These are phyloP conservation scores for Epistrophe eligans DNA, from an alignment of 2,888 invertebrate species.

Conservation along the genomic window DNA sequence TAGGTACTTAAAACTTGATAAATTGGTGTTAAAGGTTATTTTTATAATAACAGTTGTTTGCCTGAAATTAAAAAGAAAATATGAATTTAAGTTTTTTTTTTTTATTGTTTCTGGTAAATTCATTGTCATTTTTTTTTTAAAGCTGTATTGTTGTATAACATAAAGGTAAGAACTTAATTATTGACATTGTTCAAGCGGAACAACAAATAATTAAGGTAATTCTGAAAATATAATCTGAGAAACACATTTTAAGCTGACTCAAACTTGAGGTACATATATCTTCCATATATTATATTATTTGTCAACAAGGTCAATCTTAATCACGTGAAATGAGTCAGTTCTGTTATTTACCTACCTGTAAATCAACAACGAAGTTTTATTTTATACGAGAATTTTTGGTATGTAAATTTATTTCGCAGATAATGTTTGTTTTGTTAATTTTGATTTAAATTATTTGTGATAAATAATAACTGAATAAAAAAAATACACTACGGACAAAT, in stretches of 20 bases:
- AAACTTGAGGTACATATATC: neutral
- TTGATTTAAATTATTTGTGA: too few species aligned
- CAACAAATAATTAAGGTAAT: neutral
- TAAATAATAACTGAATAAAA: too few species aligned
- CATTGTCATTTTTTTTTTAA: neutral
- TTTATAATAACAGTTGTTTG: neutral
- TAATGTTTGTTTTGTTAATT: too few species aligned
- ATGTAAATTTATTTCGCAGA: too few species aligned
- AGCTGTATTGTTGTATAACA: neutral
- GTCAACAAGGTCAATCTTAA: slow-evolving; percentile 1
- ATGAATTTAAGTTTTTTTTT: neutral
- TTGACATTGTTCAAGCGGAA: slow-evolving; percentile 11
- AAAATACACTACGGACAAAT: too few species aligned
- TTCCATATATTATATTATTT: neutral
- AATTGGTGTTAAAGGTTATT: slow-evolving; percentile 28
- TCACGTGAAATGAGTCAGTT: neutral
- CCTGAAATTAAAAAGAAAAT: neutral
- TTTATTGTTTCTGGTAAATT: neutral
- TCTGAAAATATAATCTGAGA: neutral
- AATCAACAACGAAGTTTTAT: too few species aligned
- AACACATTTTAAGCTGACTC: slow-evolving; percentile 9
- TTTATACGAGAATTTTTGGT: too few species aligned
- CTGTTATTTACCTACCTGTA: too few species aligned
- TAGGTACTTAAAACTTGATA: slow-evolving; percentile 15
- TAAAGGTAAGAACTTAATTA: slow-evolving; percentile 12